These are phyloP conservation scores for Calidris pugnax DNA, from an alignment of 2,113 vertebrate species.

Conservation along the genomic window DNA sequence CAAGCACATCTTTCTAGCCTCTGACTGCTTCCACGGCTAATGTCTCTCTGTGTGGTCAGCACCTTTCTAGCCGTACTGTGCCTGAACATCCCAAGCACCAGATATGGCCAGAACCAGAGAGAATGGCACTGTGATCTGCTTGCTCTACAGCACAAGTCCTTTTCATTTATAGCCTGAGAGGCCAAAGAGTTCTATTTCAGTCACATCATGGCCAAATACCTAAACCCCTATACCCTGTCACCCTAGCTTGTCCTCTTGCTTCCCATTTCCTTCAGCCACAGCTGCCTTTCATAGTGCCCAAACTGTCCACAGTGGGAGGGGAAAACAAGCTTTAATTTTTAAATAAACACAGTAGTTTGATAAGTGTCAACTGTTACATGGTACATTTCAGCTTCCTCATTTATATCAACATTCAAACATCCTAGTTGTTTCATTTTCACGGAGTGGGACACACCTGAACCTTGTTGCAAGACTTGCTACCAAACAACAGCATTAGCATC, in stretches of 20 bases:
- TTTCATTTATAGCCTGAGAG: not conserved
- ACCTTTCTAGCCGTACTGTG: not conserved
- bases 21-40: not conserved
- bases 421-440: not conserved
- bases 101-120: not conserved
- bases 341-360: not conserved
- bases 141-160: not conserved
- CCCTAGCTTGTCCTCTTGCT: not conserved
- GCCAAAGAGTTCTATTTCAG: not conserved
- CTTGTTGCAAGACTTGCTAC: not conserved
- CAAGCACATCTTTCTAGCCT: not conserved
- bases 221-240: not conserved
- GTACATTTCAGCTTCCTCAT: not conserved
- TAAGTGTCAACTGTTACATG: not conserved
- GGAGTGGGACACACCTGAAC: not conserved
- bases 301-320: not conserved
- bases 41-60: not conserved
- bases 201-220: accelerated
- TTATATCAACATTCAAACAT: not conserved
- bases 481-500: not conserved
- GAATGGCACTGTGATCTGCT: not conserved
- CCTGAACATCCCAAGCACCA: accelerated
- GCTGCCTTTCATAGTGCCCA: not conserved
- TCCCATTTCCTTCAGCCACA: not conserved
- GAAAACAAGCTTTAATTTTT: not conserved